Percentiles rank a stretch among this genome's conserved stretches.
Conservation (phyloP, 2,888 invertebrate species). For the Gymnosoma rotundatum region DNA sequence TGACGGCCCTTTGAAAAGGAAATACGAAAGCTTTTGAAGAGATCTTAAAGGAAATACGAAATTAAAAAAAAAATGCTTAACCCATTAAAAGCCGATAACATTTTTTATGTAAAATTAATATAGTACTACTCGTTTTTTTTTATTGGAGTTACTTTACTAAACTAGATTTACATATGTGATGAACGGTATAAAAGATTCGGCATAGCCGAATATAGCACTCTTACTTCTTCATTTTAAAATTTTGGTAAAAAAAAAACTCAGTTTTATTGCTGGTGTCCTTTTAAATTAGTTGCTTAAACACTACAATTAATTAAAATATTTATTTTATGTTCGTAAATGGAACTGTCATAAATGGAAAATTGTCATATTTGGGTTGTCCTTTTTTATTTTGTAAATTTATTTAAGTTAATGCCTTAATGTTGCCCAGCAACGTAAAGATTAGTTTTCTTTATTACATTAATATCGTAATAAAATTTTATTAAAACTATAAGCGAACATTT, state of each 20-base stretch:
- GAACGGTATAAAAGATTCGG: too few relatives aligned
- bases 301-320: constrained; percentile 52
- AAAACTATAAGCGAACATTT: constrained; percentile 18
- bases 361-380: neutral
- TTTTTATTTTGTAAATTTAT: neutral
- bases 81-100: too few relatives aligned
- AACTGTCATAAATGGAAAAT: neutral
- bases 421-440: neutral
- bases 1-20: too few relatives aligned
- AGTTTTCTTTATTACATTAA: constrained; percentile 17
- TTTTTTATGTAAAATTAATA: too few relatives aligned
- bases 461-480: constrained; percentile 43
- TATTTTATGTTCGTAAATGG: constrained; percentile 30
- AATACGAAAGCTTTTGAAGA: too few relatives aligned
- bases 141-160: too few relatives aligned
- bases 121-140: too few relatives aligned
- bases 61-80: too few relatives aligned
- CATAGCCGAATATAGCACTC: too few relatives aligned
- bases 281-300: constrained; percentile 8
- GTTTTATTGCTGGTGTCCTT: neutral
- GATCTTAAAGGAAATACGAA: too few relatives aligned
- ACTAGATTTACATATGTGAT: too few relatives aligned
- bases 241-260: too few relatives aligned
- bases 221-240: neutral
- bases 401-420: constrained; percentile 16